phyloP scores from a whole-genome alignment of 2,888 invertebrate species.

The Cynaeus angustus region DNA sequence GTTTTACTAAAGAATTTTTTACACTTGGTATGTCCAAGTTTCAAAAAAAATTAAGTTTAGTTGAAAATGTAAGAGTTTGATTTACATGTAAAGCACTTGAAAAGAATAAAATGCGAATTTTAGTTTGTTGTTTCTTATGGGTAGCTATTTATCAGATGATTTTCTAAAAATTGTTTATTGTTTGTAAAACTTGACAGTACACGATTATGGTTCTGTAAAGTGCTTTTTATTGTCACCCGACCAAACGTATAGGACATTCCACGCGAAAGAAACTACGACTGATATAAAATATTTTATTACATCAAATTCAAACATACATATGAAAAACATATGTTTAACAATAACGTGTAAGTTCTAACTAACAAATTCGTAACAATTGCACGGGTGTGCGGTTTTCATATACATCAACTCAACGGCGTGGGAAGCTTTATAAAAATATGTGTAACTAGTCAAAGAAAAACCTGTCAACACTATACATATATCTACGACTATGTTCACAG shows the following conservation, averaged over 20 bases:
- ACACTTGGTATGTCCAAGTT: conserved; percentile 6
- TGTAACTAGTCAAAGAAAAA: conserved; percentile 21
- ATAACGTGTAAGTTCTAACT: conserved; percentile 50
- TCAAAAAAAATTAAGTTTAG: background rate
- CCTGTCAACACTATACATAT: conserved; percentile 48
- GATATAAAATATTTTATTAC: conserved; percentile 58
- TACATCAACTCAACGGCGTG: conserved; percentile 42
- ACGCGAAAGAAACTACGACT: background rate
- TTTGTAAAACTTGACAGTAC: conserved; percentile 39
- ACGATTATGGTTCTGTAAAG: conserved; percentile 28
- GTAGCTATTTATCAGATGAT: conserved; percentile 26
- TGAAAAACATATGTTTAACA: conserved; percentile 53
- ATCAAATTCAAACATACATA: conserved; percentile 56
- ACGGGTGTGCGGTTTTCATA: conserved; percentile 32
- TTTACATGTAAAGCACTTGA: conserved; percentile 10
- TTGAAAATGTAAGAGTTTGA: conserved; percentile 6
- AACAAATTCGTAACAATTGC: conserved; percentile 51
- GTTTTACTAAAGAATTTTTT: conserved; percentile 24
- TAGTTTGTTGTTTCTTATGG: conserved; percentile 15
- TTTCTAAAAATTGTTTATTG: conserved; percentile 34
- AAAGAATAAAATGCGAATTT: conserved; percentile 1
- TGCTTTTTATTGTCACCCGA: conserved; percentile 22
- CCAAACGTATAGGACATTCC: background rate
- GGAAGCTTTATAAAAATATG: conserved; percentile 50
- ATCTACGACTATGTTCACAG: conserved; percentile 38